These are phyloP conservation scores for Sebastes elongatus DNA, from an alignment of 2,797 vertebrate genomes.

Conservation along the genomic window DNA sequence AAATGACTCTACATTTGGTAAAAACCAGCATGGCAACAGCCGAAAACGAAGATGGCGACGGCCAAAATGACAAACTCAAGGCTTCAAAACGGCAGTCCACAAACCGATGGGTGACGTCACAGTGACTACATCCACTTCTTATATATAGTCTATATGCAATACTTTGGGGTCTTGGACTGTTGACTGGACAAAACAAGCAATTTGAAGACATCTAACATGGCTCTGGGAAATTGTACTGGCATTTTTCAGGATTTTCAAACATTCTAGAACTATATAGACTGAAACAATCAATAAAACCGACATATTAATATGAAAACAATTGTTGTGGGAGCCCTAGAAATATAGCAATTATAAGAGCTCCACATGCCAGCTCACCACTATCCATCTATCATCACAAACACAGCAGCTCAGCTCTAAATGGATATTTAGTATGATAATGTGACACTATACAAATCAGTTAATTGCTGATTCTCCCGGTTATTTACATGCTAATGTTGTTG, in stretches of 20 bases:
- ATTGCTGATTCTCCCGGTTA: conserved; percentile 38
- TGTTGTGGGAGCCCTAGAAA: background rate
- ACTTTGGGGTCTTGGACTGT: background rate
- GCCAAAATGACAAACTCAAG: too few species aligned
- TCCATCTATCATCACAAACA: conserved; percentile 10
- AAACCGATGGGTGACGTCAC: too few species aligned
- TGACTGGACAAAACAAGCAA: too few species aligned
- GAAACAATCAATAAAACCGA: background rate
- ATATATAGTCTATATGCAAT: too few species aligned
- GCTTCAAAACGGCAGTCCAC: too few species aligned
- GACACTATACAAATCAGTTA: conserved; percentile 38
- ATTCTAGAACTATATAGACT: background rate
- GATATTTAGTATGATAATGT: conserved; percentile 35
- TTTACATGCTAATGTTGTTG: conserved; percentile 34
- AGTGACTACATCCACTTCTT: too few species aligned
- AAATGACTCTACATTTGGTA: too few species aligned
- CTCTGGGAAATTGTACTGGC: background rate
- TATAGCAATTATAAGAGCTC: background rate
- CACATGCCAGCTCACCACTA: background rate
- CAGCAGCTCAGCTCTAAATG: conserved; percentile 19
- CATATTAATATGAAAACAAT: background rate
- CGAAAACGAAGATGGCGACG: fast-evolving
- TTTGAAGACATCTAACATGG: background rate
- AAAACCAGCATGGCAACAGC: too few species aligned
- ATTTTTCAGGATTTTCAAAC: background rate